Evolutionary conservation across 2,797 vertebrate species (phyloP), one percentile per base, ranked within the genome.

Genomic region (Rhinatrema bivittatum): DNA sequence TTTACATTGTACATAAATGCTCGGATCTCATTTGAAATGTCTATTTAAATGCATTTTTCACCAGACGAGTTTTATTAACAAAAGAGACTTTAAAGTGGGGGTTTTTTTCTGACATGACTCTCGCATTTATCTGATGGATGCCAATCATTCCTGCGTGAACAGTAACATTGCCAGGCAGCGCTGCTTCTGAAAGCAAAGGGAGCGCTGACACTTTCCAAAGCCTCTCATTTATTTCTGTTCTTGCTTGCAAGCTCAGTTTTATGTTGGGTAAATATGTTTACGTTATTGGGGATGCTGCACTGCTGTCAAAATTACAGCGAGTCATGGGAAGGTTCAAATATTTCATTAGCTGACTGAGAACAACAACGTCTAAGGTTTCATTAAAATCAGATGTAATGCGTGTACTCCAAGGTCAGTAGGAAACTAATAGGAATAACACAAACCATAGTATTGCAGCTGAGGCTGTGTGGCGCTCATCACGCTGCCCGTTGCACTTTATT

Each of bases 311-410:
- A 74, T 76, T 72, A 61, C 53, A 56, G 22, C 54, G 54, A 79
- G 67, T 56, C 72, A 62, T 70, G 68, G 74, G 75, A 77, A 79
- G 70, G 70, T 73, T 79, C 72, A 70, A 31, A 49, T 67, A 58
- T 65, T 76, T 75, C 74, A 57, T 82, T 78, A 76, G 58, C 37
- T 62, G 60, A 51, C 72, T 70, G 76, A 70, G 70, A 77, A 78
- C 69, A 82, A 67, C 31, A 2, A 65, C 50, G 60, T 74, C 71
- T 78, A 73, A 60, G 29, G 12, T 84, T 83, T 81, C 74, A 82
- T 84, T 79, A 67, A 72, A 82, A 76, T 85, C 80, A 86, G 76
- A 85, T 83, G 79, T 65, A 71, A 68, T 65, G 65, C 46, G 77
- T 66, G 46, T 16, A 19, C 76, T 83, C 70, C 68, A 79, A 74